Percentiles rank a stretch among this genome's conserved stretches.
Conservation (phyloP, 2,113 vertebrate species). For the Dipodomys stephensi region DNA sequence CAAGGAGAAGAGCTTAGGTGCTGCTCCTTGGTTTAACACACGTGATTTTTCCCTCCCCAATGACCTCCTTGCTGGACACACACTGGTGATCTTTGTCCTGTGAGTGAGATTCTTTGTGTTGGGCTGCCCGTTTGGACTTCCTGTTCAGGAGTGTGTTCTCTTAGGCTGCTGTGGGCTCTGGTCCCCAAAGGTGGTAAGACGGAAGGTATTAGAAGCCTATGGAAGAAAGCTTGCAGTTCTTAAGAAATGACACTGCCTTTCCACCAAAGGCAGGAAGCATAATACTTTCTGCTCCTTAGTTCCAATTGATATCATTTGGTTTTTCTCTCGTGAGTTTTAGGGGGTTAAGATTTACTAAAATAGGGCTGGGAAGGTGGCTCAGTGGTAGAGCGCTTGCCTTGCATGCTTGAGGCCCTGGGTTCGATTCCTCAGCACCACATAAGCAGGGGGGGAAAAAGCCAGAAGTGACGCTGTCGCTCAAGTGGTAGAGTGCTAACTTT, state of each 20-base stretch:
- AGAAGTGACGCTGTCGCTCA: too few relatives aligned
- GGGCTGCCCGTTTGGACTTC: neutral
- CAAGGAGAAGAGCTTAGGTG: accelerated
- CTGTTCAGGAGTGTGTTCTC: neutral
- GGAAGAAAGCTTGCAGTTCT: neutral
- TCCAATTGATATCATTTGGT: neutral
- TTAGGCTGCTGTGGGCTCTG: neutral
- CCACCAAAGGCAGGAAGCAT: neutral
- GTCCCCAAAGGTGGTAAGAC: neutral
- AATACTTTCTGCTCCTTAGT: accelerated
- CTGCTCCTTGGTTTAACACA: neutral
- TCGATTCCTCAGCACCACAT: too few relatives aligned
- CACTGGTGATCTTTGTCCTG: neutral
- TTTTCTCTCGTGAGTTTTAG: neutral
- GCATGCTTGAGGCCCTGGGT: too few relatives aligned
- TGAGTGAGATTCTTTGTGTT: neutral
- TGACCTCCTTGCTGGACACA: neutral
- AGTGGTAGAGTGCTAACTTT: too few relatives aligned
- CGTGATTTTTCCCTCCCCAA: neutral
- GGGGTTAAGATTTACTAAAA: neutral
- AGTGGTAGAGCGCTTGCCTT: too few relatives aligned
- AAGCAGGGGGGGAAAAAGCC: too few relatives aligned
- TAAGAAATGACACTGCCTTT: neutral
- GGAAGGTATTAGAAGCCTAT: neutral
- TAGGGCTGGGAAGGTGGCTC: too few relatives aligned